Evolutionary conservation across 1,140 invertebrate species (phyloP).

Genomic region (Polypedilum pembai): DNA sequence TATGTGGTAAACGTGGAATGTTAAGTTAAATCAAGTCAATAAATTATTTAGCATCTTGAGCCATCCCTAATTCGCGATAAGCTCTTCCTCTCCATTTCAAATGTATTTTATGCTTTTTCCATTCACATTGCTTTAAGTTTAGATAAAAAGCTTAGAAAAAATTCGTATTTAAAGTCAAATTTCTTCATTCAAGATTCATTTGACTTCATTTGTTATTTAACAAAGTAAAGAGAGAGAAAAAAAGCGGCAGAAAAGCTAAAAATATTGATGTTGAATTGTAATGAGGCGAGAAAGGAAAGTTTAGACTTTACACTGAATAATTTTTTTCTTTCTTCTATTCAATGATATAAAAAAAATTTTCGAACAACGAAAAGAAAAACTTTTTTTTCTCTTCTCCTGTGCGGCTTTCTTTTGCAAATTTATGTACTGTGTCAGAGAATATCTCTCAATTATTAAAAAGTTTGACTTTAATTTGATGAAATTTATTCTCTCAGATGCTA

Average conservation of each 20-base stretch:
- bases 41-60: slow-evolving; percentile 21
- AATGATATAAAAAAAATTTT: neutral
- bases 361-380: neutral
- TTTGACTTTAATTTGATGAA: neutral
- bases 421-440: neutral
- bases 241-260: neutral
- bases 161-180: neutral
- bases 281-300: neutral
- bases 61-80: slow-evolving; percentile 8
- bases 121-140: neutral
- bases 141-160: neutral
- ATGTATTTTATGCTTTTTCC: neutral
- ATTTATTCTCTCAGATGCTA: neutral
- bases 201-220: slow-evolving; percentile 19
- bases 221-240: neutral
- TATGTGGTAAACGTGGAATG: neutral
- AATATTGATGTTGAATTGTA: slow-evolving; percentile 19
- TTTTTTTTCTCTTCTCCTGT: neutral
- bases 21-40: neutral
- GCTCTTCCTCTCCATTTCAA: slow-evolving; percentile 16
- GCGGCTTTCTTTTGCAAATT: neutral
- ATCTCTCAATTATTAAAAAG: neutral
- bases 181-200: slow-evolving; percentile 13
- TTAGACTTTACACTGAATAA: neutral
- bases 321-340: neutral